Evolutionary conservation across 2,888 invertebrate species (phyloP), one percentile per base, ranked within the genome.

Genomic region (Caenorhabditis imperialis): DNA sequence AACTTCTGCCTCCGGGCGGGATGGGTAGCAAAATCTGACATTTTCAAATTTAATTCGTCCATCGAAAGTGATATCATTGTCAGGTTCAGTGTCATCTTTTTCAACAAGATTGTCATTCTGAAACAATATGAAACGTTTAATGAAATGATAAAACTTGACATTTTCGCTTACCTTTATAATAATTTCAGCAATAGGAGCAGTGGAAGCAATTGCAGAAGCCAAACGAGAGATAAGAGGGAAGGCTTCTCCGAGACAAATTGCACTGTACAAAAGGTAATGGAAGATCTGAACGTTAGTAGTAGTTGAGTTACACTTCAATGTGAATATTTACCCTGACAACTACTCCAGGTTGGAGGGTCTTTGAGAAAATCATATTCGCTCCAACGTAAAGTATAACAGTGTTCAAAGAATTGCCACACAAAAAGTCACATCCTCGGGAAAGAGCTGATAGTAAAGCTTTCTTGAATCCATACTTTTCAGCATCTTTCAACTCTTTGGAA

Each of bases 21-120:
- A 84, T 10, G 90, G 90, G 82, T 90, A 90, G 7, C 65, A 74
- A 80, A 90, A 90, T 22, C 79, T 88, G 42, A 90, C 88, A 69
- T 89, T 81, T 22, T 82, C 73, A 67, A 91, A 89, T 40, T 86
- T 82, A 30, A 91, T 88, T 18, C 87, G 85, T 4, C 90, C 90
- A 8, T 82, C 78, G 8, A 89, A 77, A 6, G 81, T 78, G 0
- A 82, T 74, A 1, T 87, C 89, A 61, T 85, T 88, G 10, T 87
- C 75, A 25, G 90, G 90, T 20, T 72, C 74, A n/a, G 54, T 33
- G 0, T 72, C 72, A 14, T 79, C 74, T 10, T 55, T 62, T 55
- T 84, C 84, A 45, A 84, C 80, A 37, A 78, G 77, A n/a, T 69
- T 58, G 18, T 69, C 62, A 25, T 61, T 18, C 79, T 83, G 54